A percentile compares a stretch with the other conserved stretches of the same genome.
These are phyloP conservation scores for Iguana delicatissima DNA, from an alignment of 2,797 vertebrate species.

Conservation along the genomic window DNA sequence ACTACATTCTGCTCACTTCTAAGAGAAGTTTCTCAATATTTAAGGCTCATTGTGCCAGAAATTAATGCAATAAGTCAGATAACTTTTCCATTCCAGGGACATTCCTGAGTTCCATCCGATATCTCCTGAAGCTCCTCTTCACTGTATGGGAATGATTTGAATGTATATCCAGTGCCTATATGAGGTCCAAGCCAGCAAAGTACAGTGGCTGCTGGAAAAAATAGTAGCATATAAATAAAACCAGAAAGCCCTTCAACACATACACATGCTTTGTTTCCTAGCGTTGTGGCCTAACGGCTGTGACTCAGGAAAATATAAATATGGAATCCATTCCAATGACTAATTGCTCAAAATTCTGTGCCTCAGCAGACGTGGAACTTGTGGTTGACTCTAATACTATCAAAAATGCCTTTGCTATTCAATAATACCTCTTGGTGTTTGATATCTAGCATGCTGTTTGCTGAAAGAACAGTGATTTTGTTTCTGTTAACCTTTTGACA, in stretches of 20 bases:
- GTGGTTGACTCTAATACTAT: constrained; percentile 79
- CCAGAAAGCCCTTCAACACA: constrained; percentile 63
- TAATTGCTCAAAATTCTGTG: constrained; percentile 80
- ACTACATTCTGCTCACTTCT: neutral
- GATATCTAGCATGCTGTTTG: constrained; percentile 73
- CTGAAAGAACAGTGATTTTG: constrained; percentile 79
- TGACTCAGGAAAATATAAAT: constrained; percentile 78
- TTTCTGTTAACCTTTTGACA: constrained; percentile 76
- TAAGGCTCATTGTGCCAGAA: neutral
- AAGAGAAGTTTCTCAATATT: neutral
- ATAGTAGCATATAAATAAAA: constrained; percentile 78
- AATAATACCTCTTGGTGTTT: constrained; percentile 74
- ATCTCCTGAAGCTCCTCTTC: constrained; percentile 17
- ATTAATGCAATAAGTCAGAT: constrained; percentile 24
- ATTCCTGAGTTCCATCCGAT: constrained; percentile 58
- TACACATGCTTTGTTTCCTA: constrained; percentile 74
- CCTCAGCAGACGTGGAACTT: constrained; percentile 83
- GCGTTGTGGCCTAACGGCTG: constrained; percentile 83
- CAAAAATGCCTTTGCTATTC: constrained; percentile 79
- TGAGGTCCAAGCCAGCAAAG: constrained; percentile 63
- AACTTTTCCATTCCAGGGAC: constrained; percentile 63
- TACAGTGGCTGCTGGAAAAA: constrained; percentile 73
- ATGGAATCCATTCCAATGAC: constrained; percentile 78
- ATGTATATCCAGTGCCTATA: constrained; percentile 65
- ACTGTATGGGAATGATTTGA: neutral